phyloP scores from a whole-genome alignment of 2,888 invertebrate genomes.

The Margaritifera margaritifera region DNA sequence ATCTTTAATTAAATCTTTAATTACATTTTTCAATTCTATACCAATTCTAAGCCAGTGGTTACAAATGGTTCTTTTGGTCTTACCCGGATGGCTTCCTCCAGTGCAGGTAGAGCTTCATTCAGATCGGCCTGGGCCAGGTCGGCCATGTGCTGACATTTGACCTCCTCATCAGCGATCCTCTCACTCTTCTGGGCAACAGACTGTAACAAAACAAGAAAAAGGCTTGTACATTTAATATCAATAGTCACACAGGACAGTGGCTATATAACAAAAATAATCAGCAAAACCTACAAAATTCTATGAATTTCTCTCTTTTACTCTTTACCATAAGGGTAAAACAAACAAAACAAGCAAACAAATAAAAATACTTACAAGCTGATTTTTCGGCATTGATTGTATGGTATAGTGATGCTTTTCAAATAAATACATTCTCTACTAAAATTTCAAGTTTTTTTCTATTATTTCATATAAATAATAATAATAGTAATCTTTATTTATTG shows the following conservation, averaged over 20 bases:
- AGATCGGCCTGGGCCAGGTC: conserved; percentile 88
- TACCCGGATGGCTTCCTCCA: conserved; percentile 85
- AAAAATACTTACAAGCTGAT: too few species aligned
- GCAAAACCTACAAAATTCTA: neutral
- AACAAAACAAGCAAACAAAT: too few species aligned
- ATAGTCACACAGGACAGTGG: neutral
- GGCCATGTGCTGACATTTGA: conserved; percentile 86
- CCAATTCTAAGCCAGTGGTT: neutral
- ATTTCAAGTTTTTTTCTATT: too few species aligned
- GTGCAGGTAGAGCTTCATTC: conserved; percentile 88
- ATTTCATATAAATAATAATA: too few species aligned
- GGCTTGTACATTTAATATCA: neutral
- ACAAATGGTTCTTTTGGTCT: conserved; percentile 1
- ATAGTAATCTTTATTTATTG: too few species aligned
- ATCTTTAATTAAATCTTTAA: neutral
- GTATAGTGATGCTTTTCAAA: too few species aligned
- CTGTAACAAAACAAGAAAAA: conserved; percentile 41
- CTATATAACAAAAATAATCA: neutral
- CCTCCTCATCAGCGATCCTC: conserved; percentile 86
- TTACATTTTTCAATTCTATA: neutral
- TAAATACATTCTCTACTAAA: too few species aligned
- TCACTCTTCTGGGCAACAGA: conserved; percentile 80
- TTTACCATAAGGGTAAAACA: too few species aligned
- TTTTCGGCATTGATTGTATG: too few species aligned
- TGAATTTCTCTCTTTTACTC: too few species aligned